Evolutionary conservation across 2,888 invertebrate species (phyloP).

Genomic region (Plebejus argus): DNA sequence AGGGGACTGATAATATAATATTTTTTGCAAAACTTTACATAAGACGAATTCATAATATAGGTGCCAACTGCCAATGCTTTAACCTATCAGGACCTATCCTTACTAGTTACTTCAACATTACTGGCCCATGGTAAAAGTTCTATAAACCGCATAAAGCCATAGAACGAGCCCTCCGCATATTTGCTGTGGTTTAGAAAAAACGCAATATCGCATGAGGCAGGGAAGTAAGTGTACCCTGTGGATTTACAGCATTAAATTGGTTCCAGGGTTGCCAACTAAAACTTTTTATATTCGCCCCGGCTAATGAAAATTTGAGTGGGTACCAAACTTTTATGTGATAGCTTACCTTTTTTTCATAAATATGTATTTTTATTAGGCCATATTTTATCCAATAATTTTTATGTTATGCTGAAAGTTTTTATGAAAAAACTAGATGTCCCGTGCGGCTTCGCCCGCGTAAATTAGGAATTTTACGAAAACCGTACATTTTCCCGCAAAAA

Average conservation of each 20-base stretch:
- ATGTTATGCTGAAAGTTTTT: neutral
- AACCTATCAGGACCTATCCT: neutral
- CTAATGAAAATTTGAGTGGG: slow-evolving; percentile 51
- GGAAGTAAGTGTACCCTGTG: slow-evolving; percentile 76
- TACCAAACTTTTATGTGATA: slow-evolving; percentile 39
- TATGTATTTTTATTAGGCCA: slow-evolving; percentile 40
- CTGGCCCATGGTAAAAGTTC: slow-evolving; percentile 44
- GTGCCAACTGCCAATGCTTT: neutral
- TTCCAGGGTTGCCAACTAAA: slow-evolving; percentile 67
- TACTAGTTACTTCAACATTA: neutral
- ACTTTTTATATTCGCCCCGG: slow-evolving; percentile 56
- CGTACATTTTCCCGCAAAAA: too few relatives aligned
- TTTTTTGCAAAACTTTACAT: too few relatives aligned
- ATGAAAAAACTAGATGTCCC: too few relatives aligned
- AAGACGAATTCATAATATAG: neutral
- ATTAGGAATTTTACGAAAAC: too few relatives aligned
- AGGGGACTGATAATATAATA: too few relatives aligned
- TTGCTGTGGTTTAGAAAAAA: slow-evolving; percentile 70
- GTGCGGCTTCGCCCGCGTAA: too few relatives aligned
- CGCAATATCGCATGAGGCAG: slow-evolving; percentile 78
- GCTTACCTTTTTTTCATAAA: slow-evolving; percentile 47
- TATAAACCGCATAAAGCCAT: slow-evolving; percentile 58
- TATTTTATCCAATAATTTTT: slow-evolving; percentile 5
- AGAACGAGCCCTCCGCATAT: slow-evolving; percentile 49
- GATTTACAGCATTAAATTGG: slow-evolving; percentile 78